Evolutionary conservation across 2,797 vertebrate genomes (phyloP).

Genomic region (Gorsachius magnificus): DNA sequence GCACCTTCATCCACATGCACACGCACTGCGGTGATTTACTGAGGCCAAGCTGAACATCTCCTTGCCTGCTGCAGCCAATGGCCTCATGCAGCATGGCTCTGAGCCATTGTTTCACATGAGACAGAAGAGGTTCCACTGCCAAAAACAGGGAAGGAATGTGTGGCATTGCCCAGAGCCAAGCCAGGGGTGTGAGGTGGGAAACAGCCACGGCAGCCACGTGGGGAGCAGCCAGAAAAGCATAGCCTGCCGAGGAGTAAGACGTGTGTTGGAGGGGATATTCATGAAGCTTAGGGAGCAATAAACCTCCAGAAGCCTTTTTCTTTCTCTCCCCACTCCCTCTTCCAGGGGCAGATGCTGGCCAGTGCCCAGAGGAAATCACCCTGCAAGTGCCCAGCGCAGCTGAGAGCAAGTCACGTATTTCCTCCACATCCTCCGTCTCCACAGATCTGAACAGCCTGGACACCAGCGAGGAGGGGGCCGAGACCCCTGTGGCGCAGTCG

Average conservation of each 20-base stretch:
- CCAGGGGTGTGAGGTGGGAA: background rate
- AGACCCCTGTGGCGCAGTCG: conserved; percentile 88
- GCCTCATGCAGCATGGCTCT: background rate
- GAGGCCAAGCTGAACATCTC: background rate
- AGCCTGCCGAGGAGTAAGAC: background rate
- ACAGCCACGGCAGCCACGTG: background rate
- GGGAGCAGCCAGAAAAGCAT: background rate
- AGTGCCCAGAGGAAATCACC: conserved; percentile 77
- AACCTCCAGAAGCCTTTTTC: background rate
- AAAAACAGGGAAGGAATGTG: conserved; percentile 35
- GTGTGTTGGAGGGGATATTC: background rate
- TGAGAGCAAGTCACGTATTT: conserved; percentile 83
- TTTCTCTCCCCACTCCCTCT: background rate
- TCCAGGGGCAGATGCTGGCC: conserved; percentile 67
- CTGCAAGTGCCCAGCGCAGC: conserved; percentile 70
- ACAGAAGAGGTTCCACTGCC: background rate
- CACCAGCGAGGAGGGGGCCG: conserved; percentile 78
- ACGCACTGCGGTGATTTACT: background rate
- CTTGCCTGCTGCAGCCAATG: background rate
- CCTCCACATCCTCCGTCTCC: conserved; percentile 86
- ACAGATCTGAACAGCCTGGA: conserved; percentile 86
- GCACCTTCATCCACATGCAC: background rate
- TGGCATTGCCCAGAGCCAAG: background rate
- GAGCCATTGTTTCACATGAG: background rate
- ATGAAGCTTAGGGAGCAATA: background rate